Evolutionary conservation across 64 coral and sea anemone species (phyloP).

Genomic region (Montipora foliosa): DNA sequence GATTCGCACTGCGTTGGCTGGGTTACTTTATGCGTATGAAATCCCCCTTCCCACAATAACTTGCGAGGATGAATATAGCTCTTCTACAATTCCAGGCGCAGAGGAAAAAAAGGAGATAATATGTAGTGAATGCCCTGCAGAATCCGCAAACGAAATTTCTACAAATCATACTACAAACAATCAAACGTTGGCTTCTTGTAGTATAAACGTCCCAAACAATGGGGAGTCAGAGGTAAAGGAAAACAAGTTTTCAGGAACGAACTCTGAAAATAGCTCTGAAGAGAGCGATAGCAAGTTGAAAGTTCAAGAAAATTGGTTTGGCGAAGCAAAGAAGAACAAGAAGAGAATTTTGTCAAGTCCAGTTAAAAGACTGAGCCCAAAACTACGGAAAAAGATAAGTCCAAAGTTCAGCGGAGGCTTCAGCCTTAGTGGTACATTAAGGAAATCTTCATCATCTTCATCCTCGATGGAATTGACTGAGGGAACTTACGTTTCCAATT

Average conservation of each 20-base stretch:
- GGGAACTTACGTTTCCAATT: slow-evolving; percentile 57
- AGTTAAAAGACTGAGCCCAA: slow-evolving; percentile 75
- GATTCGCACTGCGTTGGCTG: slow-evolving; percentile 91
- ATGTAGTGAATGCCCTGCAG: slow-evolving; percentile 26
- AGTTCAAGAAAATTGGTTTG: slow-evolving; percentile 94
- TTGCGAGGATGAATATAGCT: slow-evolving; percentile 33
- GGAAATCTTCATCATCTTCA: slow-evolving; percentile 83
- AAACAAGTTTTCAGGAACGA: slow-evolving; percentile 20
- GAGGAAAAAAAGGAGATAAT: slow-evolving; percentile 45
- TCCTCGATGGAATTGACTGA: slow-evolving; percentile 78
- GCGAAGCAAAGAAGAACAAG: slow-evolving; percentile 72
- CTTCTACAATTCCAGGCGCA: slow-evolving; percentile 6
- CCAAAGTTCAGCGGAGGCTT: slow-evolving; percentile 70
- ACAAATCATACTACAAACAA: slow-evolving; percentile 13
- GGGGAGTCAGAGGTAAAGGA: background rate
- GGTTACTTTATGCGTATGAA: slow-evolving; percentile 95
- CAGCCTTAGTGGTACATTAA: slow-evolving; percentile 41
- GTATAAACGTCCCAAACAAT: background rate
- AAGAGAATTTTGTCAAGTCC: slow-evolving; percentile 41
- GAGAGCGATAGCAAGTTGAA: slow-evolving; percentile 43
- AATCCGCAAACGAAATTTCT: background rate
- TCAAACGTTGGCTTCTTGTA: background rate
- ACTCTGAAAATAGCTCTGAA: slow-evolving; percentile 41
- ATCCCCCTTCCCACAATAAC: slow-evolving; percentile 68
- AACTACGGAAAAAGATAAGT: slow-evolving; percentile 60